These are phyloP conservation scores for Melinaea marsaeus DNA, from an alignment of 2,888 invertebrate genomes.

Conservation along the genomic window DNA sequence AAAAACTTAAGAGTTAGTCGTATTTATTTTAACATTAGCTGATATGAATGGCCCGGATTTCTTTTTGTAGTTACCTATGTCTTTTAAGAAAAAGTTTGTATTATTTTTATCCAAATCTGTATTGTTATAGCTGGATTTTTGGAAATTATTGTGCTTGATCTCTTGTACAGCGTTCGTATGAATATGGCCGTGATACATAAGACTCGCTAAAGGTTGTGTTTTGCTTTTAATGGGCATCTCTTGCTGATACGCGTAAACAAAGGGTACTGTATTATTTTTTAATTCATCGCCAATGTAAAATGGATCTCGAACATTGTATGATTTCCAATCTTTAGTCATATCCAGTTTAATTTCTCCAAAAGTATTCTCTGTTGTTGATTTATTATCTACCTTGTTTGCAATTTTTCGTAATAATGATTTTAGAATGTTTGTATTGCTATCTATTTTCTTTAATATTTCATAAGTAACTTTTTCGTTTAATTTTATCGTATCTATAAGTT, in stretches of 20 bases:
- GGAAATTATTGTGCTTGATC: constrained; percentile 14
- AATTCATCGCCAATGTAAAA: constrained; percentile 12
- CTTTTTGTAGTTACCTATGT: neutral
- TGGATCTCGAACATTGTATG: neutral
- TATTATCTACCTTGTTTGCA: constrained; percentile 33
- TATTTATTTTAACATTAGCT: too few species aligned
- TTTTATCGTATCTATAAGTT: constrained; percentile 35
- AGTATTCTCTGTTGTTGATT: constrained; percentile 1
- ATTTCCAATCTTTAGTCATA: constrained; percentile 14
- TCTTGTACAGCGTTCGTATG: constrained; percentile 22
- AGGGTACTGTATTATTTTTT: constrained; percentile 29
- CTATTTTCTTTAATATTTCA: constrained; percentile 57
- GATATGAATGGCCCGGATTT: neutral
- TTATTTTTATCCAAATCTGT: neutral
- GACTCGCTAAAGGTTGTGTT: constrained; percentile 17
- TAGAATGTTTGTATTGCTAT: constrained; percentile 55
- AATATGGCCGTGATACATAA: constrained; percentile 30
- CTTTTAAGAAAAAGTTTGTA: neutral
- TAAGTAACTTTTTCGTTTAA: constrained; percentile 54
- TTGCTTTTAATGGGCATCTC: constrained; percentile 13
- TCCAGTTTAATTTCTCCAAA: constrained; percentile 13
- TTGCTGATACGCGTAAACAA: constrained; percentile 33
- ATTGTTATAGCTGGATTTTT: constrained; percentile 11
- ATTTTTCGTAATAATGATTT: constrained; percentile 53
- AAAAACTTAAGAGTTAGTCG: too few species aligned